These are phyloP conservation scores for Trissolcus brochymenae DNA, from an alignment of 2,888 invertebrate species.

Conservation along the genomic window DNA sequence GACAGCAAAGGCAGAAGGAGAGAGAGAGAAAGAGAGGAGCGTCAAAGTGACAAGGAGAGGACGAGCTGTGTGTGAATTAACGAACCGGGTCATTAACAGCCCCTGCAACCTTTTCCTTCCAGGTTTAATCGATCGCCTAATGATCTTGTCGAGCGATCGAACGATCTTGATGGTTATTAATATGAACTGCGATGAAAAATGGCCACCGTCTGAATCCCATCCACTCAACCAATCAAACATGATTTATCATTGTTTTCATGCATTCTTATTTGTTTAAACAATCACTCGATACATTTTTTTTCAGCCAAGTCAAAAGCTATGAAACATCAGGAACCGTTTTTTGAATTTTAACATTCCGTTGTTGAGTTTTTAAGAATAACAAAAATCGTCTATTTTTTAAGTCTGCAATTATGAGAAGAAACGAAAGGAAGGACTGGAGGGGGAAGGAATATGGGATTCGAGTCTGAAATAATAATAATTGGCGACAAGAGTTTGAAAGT, in stretches of 20 bases:
- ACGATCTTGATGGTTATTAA: conserved; percentile 73
- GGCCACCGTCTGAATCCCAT: conserved; percentile 53
- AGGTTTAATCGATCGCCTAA: conserved; percentile 74
- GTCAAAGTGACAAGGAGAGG: conserved; percentile 1
- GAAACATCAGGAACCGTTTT: too few species aligned
- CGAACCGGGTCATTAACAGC: conserved; percentile 61
- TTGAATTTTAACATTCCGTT: too few species aligned
- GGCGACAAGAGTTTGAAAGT: conserved; percentile 12
- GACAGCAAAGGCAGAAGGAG: conserved; percentile 12
- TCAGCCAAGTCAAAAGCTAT: too few species aligned
- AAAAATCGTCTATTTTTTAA: too few species aligned
- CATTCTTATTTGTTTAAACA: neutral
- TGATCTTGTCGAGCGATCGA: conserved; percentile 67
- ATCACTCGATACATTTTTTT: too few species aligned
- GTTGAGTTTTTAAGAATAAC: too few species aligned
- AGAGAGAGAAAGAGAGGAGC: conserved; percentile 2
- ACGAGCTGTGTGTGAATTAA: conserved; percentile 58
- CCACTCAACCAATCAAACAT: conserved; percentile 37
- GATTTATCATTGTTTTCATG: conserved; percentile 14
- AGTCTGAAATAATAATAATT: neutral
- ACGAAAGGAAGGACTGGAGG: neutral
- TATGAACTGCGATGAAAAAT: conserved; percentile 70
- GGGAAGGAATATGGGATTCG: neutral
- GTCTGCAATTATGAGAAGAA: neutral
- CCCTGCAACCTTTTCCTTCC: conserved; percentile 67